Conservation (phyloP, 2,888 invertebrate genomes). For the Carterocephalus palaemon region DNA sequence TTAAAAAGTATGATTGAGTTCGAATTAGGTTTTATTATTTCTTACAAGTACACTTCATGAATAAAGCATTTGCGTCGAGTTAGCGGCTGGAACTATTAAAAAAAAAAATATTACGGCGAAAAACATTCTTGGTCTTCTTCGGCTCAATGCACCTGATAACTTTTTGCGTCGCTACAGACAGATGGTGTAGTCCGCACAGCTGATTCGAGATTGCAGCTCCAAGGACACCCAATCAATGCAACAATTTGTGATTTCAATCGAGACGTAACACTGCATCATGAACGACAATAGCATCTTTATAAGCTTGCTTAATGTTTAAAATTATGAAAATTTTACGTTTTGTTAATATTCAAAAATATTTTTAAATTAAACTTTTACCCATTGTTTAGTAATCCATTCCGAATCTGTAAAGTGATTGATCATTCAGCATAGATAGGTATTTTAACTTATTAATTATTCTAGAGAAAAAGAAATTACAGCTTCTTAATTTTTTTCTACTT, state of each 20-base stretch:
- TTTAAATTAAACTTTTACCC: too few relatives aligned
- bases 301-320: too few relatives aligned
- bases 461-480: too few relatives aligned
- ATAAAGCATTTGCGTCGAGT: not conserved
- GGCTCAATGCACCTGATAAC: conserved; percentile 13
- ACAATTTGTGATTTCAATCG: conserved; percentile 5
- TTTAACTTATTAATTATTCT: too few relatives aligned
- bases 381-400: too few relatives aligned
- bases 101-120: not conserved
- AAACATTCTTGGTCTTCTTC: conserved; percentile 6
- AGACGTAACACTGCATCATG: conserved; percentile 10
- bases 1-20: not conserved
- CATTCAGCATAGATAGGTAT: too few relatives aligned
- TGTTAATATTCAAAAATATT: too few relatives aligned
- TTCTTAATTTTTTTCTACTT: too few relatives aligned
- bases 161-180: conserved; percentile 3
- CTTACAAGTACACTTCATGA: too few relatives aligned
- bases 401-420: too few relatives aligned
- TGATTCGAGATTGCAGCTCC: conserved; percentile 9
- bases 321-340: too few relatives aligned
- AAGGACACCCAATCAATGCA: conserved; percentile 5
- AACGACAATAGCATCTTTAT: conserved; percentile 3
- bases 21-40: not conserved
- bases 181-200: conserved; percentile 1
- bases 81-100: not conserved